phyloP scores from a whole-genome alignment of 2,113 vertebrate species.

The Oncorhynchus kisutch region DNA sequence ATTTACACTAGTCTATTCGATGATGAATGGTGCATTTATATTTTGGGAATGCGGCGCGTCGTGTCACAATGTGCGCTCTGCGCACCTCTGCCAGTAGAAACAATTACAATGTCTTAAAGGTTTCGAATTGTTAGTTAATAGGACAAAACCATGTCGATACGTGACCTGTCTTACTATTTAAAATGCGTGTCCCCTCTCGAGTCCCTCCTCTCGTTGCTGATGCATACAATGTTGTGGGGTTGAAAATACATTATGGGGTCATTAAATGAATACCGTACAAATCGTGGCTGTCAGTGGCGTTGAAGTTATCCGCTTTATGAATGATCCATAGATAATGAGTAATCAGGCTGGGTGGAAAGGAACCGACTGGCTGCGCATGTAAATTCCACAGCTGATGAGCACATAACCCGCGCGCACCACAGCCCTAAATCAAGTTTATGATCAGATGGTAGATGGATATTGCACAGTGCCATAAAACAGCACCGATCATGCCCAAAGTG shows the following conservation, averaged over 20 bases:
- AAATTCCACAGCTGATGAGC: constrained; percentile 38
- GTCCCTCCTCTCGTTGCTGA: constrained; percentile 24
- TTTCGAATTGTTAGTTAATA: constrained; percentile 37
- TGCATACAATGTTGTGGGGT: constrained; percentile 18
- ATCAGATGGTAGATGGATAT: constrained; percentile 1
- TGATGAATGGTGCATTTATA: neutral
- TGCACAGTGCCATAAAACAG: neutral
- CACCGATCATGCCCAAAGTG: too few relatives aligned
- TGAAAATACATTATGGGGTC: constrained; percentile 32
- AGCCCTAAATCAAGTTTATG: constrained; percentile 61
- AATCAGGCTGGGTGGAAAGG: constrained; percentile 19
- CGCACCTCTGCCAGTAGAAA: neutral
- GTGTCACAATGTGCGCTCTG: neutral
- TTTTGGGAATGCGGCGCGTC: neutral
- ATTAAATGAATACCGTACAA: constrained; percentile 36
- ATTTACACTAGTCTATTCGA: too few relatives aligned
- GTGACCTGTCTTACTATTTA: constrained; percentile 58
- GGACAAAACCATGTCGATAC: constrained; percentile 21
- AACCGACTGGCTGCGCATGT: constrained; percentile 36
- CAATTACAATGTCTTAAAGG: neutral
- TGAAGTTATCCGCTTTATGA: constrained; percentile 39
- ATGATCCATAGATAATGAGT: constrained; percentile 42
- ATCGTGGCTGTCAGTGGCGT: constrained; percentile 12
- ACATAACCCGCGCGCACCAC: constrained; percentile 8
- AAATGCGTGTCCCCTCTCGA: constrained; percentile 39